A percentile compares a stretch with the other conserved stretches of the same genome.
Evolutionary conservation across 2,888 invertebrate species (phyloP).

Genomic region (Sphecodes monilicornis): DNA sequence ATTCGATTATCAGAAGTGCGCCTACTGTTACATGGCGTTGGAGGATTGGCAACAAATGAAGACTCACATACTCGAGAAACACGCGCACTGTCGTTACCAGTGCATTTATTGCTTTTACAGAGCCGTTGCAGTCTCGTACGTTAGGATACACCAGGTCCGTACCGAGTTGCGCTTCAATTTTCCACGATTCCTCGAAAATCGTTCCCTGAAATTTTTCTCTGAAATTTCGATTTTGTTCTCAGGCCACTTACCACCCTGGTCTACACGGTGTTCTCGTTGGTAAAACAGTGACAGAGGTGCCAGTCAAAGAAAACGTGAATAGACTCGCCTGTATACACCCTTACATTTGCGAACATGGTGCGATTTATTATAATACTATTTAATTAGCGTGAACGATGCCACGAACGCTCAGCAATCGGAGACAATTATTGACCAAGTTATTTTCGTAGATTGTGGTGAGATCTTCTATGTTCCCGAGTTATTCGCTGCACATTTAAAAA

Average conservation of each 20-base stretch:
- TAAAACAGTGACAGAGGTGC: constrained; percentile 53
- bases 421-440: background rate
- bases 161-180: background rate
- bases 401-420: background rate
- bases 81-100: constrained; percentile 87
- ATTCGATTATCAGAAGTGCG: constrained; percentile 85
- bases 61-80: constrained; percentile 87
- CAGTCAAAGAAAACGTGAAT: constrained; percentile 72
- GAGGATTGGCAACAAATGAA: constrained; percentile 84
- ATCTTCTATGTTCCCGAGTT: constrained; percentile 81
- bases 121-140: constrained; percentile 87
- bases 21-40: constrained; percentile 86
- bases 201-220: background rate
- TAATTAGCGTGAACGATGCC: too few relatives aligned
- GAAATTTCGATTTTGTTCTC: constrained; percentile 21
- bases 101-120: constrained; percentile 90
- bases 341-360: constrained; percentile 80
- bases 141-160: constrained; percentile 86
- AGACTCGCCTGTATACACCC: constrained; percentile 76
- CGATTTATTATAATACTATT: background rate
- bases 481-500: constrained; percentile 79
- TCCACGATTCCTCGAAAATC: background rate
- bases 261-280: constrained; percentile 63
- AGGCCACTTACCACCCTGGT: constrained; percentile 70
- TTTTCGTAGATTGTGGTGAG: constrained; percentile 78